A percentile compares a stretch with the other conserved stretches of the same genome.
Evolutionary conservation across 2,888 invertebrate species (phyloP).

Genomic region (Polydrusus pterygomalis): DNA sequence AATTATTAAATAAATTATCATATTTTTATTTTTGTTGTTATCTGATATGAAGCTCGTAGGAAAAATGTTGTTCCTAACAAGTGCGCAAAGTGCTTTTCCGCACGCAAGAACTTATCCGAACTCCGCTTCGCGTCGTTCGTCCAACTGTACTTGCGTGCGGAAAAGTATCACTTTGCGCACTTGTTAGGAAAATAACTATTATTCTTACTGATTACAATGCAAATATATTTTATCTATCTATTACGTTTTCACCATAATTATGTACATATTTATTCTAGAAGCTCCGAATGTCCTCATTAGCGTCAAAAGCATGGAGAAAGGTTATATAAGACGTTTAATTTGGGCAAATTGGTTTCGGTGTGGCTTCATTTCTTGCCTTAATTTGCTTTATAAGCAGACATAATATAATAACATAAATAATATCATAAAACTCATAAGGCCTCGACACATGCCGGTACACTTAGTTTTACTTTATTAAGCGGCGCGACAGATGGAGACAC

Average conservation of each 20-base stretch:
- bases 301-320: constrained; percentile 16
- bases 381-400: constrained; percentile 26
- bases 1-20: too few relatives aligned
- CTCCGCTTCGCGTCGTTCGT: too few relatives aligned
- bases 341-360: constrained; percentile 23
- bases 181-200: too few relatives aligned
- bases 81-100: too few relatives aligned
- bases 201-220: too few relatives aligned
- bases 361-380: constrained; percentile 24
- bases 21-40: too few relatives aligned
- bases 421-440: constrained; percentile 6
- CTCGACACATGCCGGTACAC: constrained; percentile 4
- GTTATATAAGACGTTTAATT: constrained; percentile 27
- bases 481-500: background rate
- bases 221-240: background rate
- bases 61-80: too few relatives aligned
- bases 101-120: too few relatives aligned
- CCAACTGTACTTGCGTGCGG: too few relatives aligned
- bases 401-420: constrained; percentile 24
- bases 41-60: too few relatives aligned
- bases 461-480: constrained; percentile 18
- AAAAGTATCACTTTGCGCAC: too few relatives aligned
- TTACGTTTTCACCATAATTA: background rate
- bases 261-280: constrained; percentile 15
- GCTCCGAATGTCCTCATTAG: constrained; percentile 2